These are phyloP conservation scores for Luidia sarsii DNA, from an alignment of 53 echinoderm and acorn worm species.

Conservation along the genomic window DNA sequence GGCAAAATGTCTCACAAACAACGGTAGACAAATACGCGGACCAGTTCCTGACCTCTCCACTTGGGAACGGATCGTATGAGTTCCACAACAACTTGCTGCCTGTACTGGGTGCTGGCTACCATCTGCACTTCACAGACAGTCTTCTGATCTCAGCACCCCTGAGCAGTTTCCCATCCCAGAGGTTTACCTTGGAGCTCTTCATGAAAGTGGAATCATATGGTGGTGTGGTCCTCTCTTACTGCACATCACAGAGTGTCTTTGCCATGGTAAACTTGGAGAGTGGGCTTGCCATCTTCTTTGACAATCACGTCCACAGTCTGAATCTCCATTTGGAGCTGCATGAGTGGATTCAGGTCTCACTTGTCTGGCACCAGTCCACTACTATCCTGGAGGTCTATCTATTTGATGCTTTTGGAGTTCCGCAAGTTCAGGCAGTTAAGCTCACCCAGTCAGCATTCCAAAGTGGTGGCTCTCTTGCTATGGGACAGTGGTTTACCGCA, in stretches of 20 bases:
- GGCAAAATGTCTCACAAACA: slow-evolving; percentile 58
- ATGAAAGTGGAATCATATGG: slow-evolving; percentile 47
- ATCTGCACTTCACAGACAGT: slow-evolving; percentile 71
- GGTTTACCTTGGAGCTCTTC: slow-evolving; percentile 75
- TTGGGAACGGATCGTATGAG: slow-evolving; percentile 40
- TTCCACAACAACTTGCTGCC: slow-evolving; percentile 47
- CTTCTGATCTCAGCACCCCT: slow-evolving; percentile 50
- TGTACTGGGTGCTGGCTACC: slow-evolving; percentile 63
- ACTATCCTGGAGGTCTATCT: slow-evolving; percentile 74
- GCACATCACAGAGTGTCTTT: slow-evolving; percentile 59
- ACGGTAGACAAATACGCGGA: slow-evolving; percentile 64
- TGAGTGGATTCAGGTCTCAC: slow-evolving; percentile 72
- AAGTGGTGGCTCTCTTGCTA: slow-evolving; percentile 55
- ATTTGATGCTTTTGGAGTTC: slow-evolving; percentile 65
- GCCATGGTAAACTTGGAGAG: slow-evolving; percentile 53
- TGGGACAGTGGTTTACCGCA: slow-evolving; percentile 71
- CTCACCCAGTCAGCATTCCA: slow-evolving; percentile 49
- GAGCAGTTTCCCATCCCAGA: slow-evolving; percentile 46
- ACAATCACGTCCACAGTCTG: slow-evolving; percentile 24
- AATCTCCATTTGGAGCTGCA: slow-evolving; percentile 50
- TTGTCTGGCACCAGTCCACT: slow-evolving; percentile 78
- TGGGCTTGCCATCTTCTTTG: slow-evolving; percentile 43
- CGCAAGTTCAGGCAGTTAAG: slow-evolving; percentile 70
- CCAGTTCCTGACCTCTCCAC: slow-evolving; percentile 10
- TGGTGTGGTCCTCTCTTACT: slow-evolving; percentile 76